Evolutionary conservation across 2,113 vertebrate genomes (phyloP), one percentile per base, ranked within the genome.

Genomic region (Phyllostomus discolor): DNA sequence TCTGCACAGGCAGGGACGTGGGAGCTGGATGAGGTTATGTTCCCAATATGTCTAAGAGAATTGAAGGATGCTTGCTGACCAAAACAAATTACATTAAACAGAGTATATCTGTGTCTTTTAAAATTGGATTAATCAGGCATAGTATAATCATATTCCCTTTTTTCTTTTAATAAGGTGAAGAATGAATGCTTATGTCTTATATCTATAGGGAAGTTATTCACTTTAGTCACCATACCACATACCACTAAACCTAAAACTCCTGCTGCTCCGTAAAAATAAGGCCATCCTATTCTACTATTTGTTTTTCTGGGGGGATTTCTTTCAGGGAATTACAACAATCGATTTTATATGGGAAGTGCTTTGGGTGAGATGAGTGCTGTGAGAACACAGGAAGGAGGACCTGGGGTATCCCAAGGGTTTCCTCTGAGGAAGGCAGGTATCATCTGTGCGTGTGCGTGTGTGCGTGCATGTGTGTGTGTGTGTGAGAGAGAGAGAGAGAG

Each of bases 311-410:
- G 20, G n/a, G 84, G 22, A 78, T 62, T 95, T 92, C 84, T 90
- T 84, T 88, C 4, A 72, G 35, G 38, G 62, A 41, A 95, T 67
- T 46, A 85, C 89, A 94, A 86, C 38, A 69, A 95, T 69, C 73
- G 75, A 95, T 97, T 97, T 97, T 94, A 82, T 57, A 41, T 19
- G 38, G 38, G 62, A 95, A 94, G 31, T 75, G n/a, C 28, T 88
- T 91, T 70, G 17, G 1, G 5, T 90, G 81, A 95, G 54, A 15
- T 73, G 46, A 82, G 26, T 41, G 22, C 20, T 90, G 4, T 81
- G 46, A 35, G 26, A 86, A 76, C 33, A 52, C 14, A 75, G 50
- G 35, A 41, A 31, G 41, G 62, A 59, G 50, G 46, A 26, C 22
- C 15, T n/a, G 17, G 50, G 12, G n/a, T 15, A 20, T 67, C 41